phyloP scores from a whole-genome alignment of 2,797 vertebrate genomes.

The Enteromius anoplus region DNA sequence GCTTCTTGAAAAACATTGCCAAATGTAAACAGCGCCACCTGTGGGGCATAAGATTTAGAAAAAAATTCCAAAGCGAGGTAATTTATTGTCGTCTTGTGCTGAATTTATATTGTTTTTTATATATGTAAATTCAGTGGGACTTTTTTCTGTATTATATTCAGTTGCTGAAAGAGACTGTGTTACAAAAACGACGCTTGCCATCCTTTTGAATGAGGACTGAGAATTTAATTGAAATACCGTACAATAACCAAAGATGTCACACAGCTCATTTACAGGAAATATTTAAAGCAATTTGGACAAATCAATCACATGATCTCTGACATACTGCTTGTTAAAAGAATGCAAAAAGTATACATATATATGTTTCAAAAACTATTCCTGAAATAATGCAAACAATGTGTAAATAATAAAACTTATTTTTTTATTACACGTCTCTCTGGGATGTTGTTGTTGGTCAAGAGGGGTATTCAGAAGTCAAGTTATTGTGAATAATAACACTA shows the following conservation, averaged over 20 bases:
- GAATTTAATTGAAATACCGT: background rate
- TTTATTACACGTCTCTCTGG: background rate
- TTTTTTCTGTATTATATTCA: background rate
- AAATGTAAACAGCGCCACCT: background rate
- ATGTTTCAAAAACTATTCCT: background rate
- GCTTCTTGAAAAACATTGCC: background rate
- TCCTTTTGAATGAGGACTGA: background rate
- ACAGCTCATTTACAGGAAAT: background rate
- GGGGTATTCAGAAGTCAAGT: background rate
- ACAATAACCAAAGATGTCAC: background rate
- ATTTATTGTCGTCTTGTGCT: background rate
- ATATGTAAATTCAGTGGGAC: background rate
- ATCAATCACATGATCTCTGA: background rate
- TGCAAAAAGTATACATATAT: background rate
- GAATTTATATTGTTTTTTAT: background rate
- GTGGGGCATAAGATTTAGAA: background rate
- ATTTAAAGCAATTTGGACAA: background rate
- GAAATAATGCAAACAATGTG: background rate
- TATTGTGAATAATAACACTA: background rate
- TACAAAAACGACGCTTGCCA: background rate
- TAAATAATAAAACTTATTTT: background rate
- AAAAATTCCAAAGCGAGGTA: background rate
- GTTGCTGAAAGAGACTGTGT: background rate
- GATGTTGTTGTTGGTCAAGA: background rate
- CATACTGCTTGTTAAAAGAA: background rate